Conservation (phyloP, 2,888 invertebrate species). For the Nomada goodeniana region DNA sequence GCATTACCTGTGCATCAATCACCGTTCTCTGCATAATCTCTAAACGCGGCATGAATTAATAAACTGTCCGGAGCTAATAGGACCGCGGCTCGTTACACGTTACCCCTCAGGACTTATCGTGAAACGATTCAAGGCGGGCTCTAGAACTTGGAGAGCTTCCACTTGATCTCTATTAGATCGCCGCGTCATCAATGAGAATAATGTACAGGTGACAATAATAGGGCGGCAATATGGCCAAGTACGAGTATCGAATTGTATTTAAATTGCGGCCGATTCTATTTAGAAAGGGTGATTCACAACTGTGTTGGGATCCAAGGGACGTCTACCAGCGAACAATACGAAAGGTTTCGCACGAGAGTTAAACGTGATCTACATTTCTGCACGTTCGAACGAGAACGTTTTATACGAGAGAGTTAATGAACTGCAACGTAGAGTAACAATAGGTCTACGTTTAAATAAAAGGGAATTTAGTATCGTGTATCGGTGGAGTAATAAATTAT, state of each 20-base stretch:
- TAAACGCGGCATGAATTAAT: slow-evolving; percentile 18
- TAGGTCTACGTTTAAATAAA: too few relatives aligned
- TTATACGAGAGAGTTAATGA: too few relatives aligned
- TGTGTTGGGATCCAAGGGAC: neutral
- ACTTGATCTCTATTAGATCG: neutral
- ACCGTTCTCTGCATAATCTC: neutral
- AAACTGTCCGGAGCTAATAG: neutral
- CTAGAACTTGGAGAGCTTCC: neutral
- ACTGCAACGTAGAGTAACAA: too few relatives aligned
- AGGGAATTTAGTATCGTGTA: too few relatives aligned
- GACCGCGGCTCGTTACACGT: neutral
- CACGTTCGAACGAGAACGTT: neutral
- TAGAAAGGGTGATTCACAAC: slow-evolving; percentile 8
- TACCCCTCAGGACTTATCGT: neutral
- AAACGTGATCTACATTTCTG: slow-evolving; percentile 1
- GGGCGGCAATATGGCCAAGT: neutral
- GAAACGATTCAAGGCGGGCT: neutral
- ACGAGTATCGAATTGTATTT: slow-evolving; percentile 5
- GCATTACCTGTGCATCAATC: slow-evolving; percentile 31
- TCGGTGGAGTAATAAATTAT: too few relatives aligned
- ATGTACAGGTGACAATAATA: neutral
- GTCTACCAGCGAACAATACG: slow-evolving; percentile 5
- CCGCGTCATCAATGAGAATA: slow-evolving; percentile 22
- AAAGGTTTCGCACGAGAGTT: slow-evolving; percentile 5
- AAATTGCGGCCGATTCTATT: slow-evolving; percentile 5